A percentile compares a stretch with the other conserved stretches of the same genome.
Conservation (phyloP, 2,888 invertebrate species). For the Lasius fuliginosus region DNA sequence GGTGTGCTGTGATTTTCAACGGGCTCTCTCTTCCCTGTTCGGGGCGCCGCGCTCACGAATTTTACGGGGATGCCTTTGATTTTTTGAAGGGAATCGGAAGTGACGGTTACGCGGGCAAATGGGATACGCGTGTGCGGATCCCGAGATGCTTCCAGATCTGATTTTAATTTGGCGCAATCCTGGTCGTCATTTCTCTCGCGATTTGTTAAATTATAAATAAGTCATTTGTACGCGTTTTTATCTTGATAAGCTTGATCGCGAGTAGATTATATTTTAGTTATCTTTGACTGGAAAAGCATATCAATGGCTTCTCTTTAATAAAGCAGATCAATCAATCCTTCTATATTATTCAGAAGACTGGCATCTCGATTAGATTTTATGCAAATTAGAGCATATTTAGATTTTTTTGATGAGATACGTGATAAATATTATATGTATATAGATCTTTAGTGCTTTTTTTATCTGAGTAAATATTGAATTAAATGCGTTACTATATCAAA, state of each 20-base stretch:
- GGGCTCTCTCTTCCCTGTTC: conserved; percentile 48
- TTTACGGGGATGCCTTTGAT: conserved; percentile 71
- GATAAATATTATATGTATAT: not conserved
- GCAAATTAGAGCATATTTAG: not conserved
- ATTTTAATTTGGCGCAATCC: conserved; percentile 54
- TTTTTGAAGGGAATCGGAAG: conserved; percentile 74
- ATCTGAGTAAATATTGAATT: not conserved
- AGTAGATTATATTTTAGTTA: not conserved
- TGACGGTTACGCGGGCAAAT: conserved; percentile 63
- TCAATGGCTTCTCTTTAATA: not conserved
- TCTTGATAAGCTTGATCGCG: not conserved
- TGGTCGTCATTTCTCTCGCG: not conserved
- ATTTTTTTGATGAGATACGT: not conserved
- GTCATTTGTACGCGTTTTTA: not conserved
- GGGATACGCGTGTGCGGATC: conserved; percentile 34
- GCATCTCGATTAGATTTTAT: not conserved
- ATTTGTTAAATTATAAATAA: not conserved
- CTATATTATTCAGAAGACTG: not conserved
- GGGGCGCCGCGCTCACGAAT: conserved; percentile 54
- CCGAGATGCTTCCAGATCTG: conserved; percentile 23
- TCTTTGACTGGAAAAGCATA: not conserved
- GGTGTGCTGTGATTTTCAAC: conserved; percentile 71
- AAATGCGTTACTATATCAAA: not conserved
- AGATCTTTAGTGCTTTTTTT: not conserved
- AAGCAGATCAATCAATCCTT: not conserved